Evolutionary conservation across 2,797 vertebrate species (phyloP).

Genomic region (Echeneis naucrates): DNA sequence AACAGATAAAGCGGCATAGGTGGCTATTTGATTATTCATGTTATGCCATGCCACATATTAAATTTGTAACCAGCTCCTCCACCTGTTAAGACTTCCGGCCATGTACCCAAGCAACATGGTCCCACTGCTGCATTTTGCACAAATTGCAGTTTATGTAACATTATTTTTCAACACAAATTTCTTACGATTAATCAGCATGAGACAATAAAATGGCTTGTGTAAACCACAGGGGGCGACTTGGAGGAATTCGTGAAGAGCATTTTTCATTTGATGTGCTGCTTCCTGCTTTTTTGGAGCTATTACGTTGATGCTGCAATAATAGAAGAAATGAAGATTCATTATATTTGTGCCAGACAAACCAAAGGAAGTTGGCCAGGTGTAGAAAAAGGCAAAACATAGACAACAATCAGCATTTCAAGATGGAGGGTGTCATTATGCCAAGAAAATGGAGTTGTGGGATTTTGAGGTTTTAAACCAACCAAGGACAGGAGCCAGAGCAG

Average conservation of each 20-base stretch:
- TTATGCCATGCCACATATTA: too few species aligned
- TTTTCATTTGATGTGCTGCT: background rate
- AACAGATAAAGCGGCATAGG: too few species aligned
- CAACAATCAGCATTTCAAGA: background rate
- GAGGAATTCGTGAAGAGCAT: too few species aligned
- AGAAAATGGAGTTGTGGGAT: slow-evolving; percentile 17
- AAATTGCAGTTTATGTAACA: background rate
- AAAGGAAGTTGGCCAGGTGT: background rate
- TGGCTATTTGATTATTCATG: too few species aligned
- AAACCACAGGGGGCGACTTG: background rate
- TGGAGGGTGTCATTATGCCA: background rate
- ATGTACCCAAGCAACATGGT: too few species aligned
- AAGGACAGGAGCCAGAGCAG: slow-evolving; percentile 44
- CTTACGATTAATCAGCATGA: background rate
- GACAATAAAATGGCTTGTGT: too few species aligned
- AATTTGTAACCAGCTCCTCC: too few species aligned
- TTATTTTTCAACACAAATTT: background rate
- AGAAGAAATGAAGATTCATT: too few species aligned
- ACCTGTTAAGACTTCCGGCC: too few species aligned
- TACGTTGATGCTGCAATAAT: background rate
- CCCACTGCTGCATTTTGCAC: background rate
- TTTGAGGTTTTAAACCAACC: slow-evolving; percentile 6
- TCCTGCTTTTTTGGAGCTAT: background rate
- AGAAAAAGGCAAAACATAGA: background rate
- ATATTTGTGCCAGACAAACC: background rate